Base-by-base conservation (phyloP, 1,140 invertebrate genomes). In the Calephelis nemesis region DNA sequence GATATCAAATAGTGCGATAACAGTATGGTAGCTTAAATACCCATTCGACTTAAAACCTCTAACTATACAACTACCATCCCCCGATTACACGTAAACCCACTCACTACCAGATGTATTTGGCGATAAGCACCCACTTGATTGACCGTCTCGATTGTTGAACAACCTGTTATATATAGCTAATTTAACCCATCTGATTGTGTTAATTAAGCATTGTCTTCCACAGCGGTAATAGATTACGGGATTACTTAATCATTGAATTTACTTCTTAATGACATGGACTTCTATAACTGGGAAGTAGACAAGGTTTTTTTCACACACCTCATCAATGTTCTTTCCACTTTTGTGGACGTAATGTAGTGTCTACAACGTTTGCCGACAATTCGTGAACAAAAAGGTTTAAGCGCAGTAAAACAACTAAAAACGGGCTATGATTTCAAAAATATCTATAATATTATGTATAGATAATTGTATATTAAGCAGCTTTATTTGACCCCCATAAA, bases 1-100 rank as follows among this genome's bases (percentile, higher is more conserved):
- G 19, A 19, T 19, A 19, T 19, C 19, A 19, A 19, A 4, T 30
- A 30, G 4, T 4, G 30, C 30, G 30, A 39, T 58, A 39, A 19
- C 52, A 58, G 11, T 58, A 58, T 58, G 52, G 10, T 58, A 30
- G 11, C 11, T 39, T 39, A 19, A 58, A 30, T 11, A 15, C 19
- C 52, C 30, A 11, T 58, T 39, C 6, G 19, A 58, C 19, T 39
- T 19, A 30, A 10, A 58, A 1, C 9, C 52, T 2, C 5, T 1
- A 30, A 11, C 11, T 58, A 58, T 58, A 6, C n/a, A 30, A 11
- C 6, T 30, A 15, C 30, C 15, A 11, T 58, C 19, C 19, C 69
- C 67, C 76, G 72, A 83, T 83, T 79, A 83, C 81, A 81, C 72
- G 81, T 63, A 77, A 80, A 82, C 75, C 73, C 76, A 79, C 78